These are phyloP conservation scores for Apis dorsata DNA, from an alignment of 1,140 invertebrate species.

Conservation along the genomic window DNA sequence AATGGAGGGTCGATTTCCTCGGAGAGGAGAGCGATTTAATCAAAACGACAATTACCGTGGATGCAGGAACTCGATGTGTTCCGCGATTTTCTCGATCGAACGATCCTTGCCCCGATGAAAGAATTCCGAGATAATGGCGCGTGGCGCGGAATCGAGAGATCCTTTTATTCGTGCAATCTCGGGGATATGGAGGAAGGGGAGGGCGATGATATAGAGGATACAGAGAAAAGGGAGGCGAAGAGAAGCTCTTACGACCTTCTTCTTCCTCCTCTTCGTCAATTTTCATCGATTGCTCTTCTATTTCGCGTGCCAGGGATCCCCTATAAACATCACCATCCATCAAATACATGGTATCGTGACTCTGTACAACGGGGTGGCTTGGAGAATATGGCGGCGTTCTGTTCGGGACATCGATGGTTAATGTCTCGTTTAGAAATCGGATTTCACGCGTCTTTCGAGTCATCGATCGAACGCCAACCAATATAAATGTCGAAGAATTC, in stretches of 20 bases:
- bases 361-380: background rate
- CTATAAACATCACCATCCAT: constrained; percentile 53
- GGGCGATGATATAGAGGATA: background rate
- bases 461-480: background rate
- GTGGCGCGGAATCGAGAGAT: constrained; percentile 15
- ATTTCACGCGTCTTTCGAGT: background rate
- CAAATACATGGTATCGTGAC: constrained; percentile 38
- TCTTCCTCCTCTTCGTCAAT: constrained; percentile 21
- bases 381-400: background rate
- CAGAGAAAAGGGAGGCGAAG: background rate
- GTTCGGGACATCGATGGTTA: background rate
- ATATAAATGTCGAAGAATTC: background rate
- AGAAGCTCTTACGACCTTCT: background rate
- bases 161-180: constrained; percentile 48
- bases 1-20: background rate
- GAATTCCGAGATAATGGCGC: constrained; percentile 42
- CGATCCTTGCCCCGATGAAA: background rate
- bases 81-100: constrained; percentile 1
- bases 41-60: constrained; percentile 31
- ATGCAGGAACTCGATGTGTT: background rate
- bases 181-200: background rate
- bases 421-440: constrained; percentile 9
- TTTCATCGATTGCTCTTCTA: constrained; percentile 54
- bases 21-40: constrained; percentile 22
- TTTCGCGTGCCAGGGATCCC: constrained; percentile 25